These are phyloP conservation scores for Drosophila kohkoa DNA, from an alignment of 1,140 invertebrate genomes.

Conservation along the genomic window DNA sequence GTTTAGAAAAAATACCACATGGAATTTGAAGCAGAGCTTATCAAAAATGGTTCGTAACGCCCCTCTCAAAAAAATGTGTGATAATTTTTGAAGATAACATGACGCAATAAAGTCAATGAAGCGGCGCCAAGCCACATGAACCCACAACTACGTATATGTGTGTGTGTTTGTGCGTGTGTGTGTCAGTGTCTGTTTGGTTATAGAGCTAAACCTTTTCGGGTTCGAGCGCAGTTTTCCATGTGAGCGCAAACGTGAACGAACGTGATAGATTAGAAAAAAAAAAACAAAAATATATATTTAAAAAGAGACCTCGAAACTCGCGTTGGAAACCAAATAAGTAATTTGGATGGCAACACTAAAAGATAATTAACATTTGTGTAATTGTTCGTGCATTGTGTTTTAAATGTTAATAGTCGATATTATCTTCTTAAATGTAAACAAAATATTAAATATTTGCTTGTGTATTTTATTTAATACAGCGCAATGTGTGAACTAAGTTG, in stretches of 20 bases:
- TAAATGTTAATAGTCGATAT: slow-evolving; percentile 10
- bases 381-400: slow-evolving; percentile 19
- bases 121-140: slow-evolving; percentile 25
- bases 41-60: slow-evolving; percentile 24
- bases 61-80: slow-evolving; percentile 14
- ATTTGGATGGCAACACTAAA: not conserved
- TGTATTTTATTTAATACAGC: slow-evolving; percentile 26
- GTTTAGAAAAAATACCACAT: not conserved
- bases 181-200: slow-evolving; percentile 1
- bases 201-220: slow-evolving; percentile 21
- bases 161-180: no score
- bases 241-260: slow-evolving; percentile 24
- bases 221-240: slow-evolving; percentile 34
- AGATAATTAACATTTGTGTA: slow-evolving; percentile 36
- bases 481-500: slow-evolving; percentile 41
- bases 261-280: not conserved
- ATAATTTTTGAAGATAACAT: slow-evolving; percentile 44
- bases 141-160: not conserved
- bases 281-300: not conserved
- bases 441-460: not conserved
- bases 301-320: not conserved
- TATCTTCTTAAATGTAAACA: slow-evolving; percentile 16
- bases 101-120: slow-evolving; percentile 43
- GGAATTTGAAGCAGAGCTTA: slow-evolving; percentile 11
- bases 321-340: not conserved